Evolutionary conservation across 2,113 vertebrate species (phyloP), one percentile per base, ranked within the genome.

Genomic region (Cygnus atratus): DNA sequence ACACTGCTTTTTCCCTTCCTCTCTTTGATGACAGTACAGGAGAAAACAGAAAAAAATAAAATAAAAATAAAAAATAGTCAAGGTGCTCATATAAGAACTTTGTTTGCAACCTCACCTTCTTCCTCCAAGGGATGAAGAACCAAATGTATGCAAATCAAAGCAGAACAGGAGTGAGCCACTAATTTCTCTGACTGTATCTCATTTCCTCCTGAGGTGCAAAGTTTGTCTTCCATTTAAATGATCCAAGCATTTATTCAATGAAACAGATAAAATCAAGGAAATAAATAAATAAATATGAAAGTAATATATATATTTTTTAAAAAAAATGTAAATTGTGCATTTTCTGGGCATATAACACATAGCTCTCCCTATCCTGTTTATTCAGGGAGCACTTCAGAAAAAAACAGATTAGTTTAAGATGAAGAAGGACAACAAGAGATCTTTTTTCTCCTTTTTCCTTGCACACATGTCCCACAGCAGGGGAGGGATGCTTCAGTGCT

Each of bases 391-490:
- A 31, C 9, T 88, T 61, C 52, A 12, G 31, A 66, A 85, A 85
- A 92, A 46, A 8, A 1, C 4, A 12, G 9, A 58, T 74, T 71
- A 59, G 15, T 75, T 87, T 88, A 67, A 76, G 70, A 71, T 63
- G 37, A 92, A 82, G 54, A 82, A 17, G 29, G 50, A 84, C 44
- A 76, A 76, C 48, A 75, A n/a, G 41, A 94, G 54, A 92, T 57
- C 58, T 63, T 91, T 83, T 62, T 88, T 46, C 63, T 73, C 31
- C 43, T 41, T 91, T 91, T 90, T 71, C 73, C 50, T 90, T 91
- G 57, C 58, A 71, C 68, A 24, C n/a, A 37, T 59, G 81, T 87
- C 91, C 87, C 82, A 48, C 74, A 83, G 90, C 88, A 84, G 76
- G 84, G 13, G 21, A 74, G 39, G 25, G 13, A 83, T 92, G 82